A percentile compares a stretch with the other conserved stretches of the same genome.
Evolutionary conservation across 2,888 invertebrate genomes (phyloP).

Genomic region (Diabrotica balteata): DNA sequence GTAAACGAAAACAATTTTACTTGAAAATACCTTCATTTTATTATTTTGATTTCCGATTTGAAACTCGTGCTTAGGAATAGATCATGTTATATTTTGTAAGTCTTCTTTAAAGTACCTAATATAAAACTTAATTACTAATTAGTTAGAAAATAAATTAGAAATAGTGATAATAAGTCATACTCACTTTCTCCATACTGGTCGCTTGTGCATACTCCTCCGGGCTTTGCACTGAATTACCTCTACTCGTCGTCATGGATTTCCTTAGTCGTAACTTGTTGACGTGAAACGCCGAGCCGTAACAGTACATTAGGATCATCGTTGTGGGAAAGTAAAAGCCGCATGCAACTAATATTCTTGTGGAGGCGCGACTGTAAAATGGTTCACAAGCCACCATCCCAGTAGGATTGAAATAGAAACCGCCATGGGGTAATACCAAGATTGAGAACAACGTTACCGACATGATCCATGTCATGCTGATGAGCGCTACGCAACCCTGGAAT

Average conservation of each 20-base stretch:
- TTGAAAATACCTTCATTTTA: no score
- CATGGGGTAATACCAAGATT: conserved; percentile 80
- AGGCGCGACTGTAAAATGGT: conserved; percentile 80
- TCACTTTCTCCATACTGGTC: conserved; percentile 65
- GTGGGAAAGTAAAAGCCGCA: conserved; percentile 91
- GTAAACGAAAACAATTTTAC: no score
- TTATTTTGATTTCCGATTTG: no score
- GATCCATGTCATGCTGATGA: conserved; percentile 86
- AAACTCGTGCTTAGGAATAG: no score
- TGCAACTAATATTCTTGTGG: conserved; percentile 79
- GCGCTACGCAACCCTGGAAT: conserved; percentile 82
- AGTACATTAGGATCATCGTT: conserved; percentile 91
- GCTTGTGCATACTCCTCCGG: conserved; percentile 59
- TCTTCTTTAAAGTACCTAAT: no score
- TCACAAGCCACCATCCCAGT: conserved; percentile 88
- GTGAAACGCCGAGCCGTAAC: conserved; percentile 89
- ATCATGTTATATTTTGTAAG: no score
- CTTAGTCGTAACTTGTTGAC: conserved; percentile 81
- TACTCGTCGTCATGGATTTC: conserved; percentile 50
- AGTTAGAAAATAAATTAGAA: no score
- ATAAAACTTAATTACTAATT: no score
- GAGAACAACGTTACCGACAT: conserved; percentile 84
- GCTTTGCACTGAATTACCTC: conserved; percentile 56
- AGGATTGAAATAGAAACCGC: conserved; percentile 88
- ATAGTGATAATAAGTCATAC: not conserved